Base-by-base conservation (phyloP, 2,797 vertebrate species). In the Gallinago stenura region DNA sequence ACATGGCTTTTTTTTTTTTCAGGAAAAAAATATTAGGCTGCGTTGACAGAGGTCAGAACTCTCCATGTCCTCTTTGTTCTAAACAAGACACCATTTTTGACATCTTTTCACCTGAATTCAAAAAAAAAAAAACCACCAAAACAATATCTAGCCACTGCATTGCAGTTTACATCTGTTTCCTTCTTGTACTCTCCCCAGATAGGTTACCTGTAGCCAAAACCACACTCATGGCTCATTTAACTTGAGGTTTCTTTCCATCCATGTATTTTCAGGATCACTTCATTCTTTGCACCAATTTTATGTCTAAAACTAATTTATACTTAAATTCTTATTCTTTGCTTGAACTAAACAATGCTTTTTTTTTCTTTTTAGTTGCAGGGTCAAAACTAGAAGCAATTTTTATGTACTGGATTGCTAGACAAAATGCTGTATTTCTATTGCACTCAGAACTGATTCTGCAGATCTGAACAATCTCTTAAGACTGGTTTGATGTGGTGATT, bases 391-490 rank as follows among this genome's bases (percentile, higher is more conserved):
- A 87, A 70, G 6, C 2, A 62, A 48, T 64, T 85, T 88, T 73
- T 56, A 64, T n/a, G 66, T 14, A 11, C n/a, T 61, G 39, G 57
- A 78, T 15, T 82, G 21, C n/a, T 80, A 81, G 41, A 77, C 3
- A 69, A 13, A 35, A 58, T 56, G 9, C 31, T 0, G 0, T 61
- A 57, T 16, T 78, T 83, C 24, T 61, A 6, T 2, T 15, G 25
- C 16, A 70, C 28, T 57, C 41, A 45, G 21, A 71, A 71, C 21
- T 2, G 2, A 57, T 65, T 54, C 50, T 69, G 35, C 43, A 66
- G 88, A 43, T 14, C 54, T 62, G 7, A 93, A 39, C 51, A 82
- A 82, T n/a, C 35, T 70, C 72, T 71, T 48, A 54, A 60, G 12
- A 13, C 39, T 39, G 14, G 39, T 39, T 39, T 39, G 39, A 39